These are phyloP conservation scores for Halotydeus destructor DNA, from an alignment of 1,140 invertebrate species.

Conservation along the genomic window DNA sequence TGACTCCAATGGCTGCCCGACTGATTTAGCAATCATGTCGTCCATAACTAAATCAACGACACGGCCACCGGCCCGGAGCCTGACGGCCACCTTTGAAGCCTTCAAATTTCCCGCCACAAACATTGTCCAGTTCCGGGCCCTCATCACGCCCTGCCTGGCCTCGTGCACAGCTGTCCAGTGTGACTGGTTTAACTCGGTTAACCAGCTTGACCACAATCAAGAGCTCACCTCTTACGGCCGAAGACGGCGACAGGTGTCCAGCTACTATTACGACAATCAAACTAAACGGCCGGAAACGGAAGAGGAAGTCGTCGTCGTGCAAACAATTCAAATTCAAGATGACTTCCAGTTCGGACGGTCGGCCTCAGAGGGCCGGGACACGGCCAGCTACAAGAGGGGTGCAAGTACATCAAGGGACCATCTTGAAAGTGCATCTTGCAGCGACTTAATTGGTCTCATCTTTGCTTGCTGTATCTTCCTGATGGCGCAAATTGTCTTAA, in stretches of 20 bases:
- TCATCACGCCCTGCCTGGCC: constrained; percentile 81
- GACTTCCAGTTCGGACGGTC: too few species aligned
- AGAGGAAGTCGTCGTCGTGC: constrained; percentile 62
- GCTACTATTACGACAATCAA: too few species aligned
- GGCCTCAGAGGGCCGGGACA: too few species aligned
- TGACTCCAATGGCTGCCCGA: constrained; percentile 49
- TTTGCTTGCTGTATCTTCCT: constrained; percentile 24
- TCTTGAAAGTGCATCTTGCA: constrained; percentile 16
- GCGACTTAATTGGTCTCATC: constrained; percentile 22
- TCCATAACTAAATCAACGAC: constrained; percentile 33
- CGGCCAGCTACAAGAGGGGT: too few species aligned
- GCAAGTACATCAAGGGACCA: too few species aligned
- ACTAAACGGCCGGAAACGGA: constrained; percentile 1
- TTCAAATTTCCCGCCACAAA: constrained; percentile 90
- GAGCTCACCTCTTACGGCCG: constrained; percentile 54
- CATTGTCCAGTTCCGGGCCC: constrained; percentile 74
- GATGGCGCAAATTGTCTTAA: constrained; percentile 23
- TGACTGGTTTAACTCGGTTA: constrained; percentile 1
- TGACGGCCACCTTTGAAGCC: constrained; percentile 74
- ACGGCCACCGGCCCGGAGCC: constrained; percentile 34
- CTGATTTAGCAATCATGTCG: constrained; percentile 31
- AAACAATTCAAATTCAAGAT: constrained; percentile 73
- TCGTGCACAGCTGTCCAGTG: constrained; percentile 47
- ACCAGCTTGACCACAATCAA: constrained; percentile 34
- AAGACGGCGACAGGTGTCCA: too few species aligned